These are phyloP conservation scores for Atethmia centrago DNA, from an alignment of 2,888 invertebrate genomes.

Conservation along the genomic window DNA sequence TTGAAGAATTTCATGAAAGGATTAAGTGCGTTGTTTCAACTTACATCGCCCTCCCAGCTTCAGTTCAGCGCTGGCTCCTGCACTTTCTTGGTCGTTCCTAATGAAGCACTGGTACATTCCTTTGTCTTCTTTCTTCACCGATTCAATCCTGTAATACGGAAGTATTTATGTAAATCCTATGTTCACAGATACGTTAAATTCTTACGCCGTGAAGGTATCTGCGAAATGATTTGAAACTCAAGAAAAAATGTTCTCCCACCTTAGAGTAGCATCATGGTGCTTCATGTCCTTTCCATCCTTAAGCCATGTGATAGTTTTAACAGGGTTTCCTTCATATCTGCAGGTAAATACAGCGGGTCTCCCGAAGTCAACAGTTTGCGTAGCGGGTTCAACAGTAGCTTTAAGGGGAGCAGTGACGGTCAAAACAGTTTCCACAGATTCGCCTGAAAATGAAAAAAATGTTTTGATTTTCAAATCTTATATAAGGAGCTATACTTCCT, in stretches of 20 bases:
- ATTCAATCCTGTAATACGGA: slow-evolving; percentile 92
- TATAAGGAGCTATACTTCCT: not conserved
- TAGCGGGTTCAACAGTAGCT: slow-evolving; percentile 96
- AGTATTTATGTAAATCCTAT: not conserved
- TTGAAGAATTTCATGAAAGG: not conserved
- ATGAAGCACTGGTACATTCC: slow-evolving; percentile 99
- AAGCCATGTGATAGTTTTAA: slow-evolving; percentile 97
- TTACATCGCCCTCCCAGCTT: slow-evolving; percentile 97
- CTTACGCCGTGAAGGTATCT: not conserved
- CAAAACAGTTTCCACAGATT: slow-evolving; percentile 97
- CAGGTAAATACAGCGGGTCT: slow-evolving; percentile 98
- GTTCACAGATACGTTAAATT: not conserved
- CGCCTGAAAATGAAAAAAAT: slow-evolving; percentile 91
- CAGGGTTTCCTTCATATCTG: slow-evolving; percentile 97
- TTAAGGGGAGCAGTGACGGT: slow-evolving; percentile 97
- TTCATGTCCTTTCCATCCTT: slow-evolving; percentile 97
- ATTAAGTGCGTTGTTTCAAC: slow-evolving; percentile 67
- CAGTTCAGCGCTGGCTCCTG: slow-evolving; percentile 97
- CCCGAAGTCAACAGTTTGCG: slow-evolving; percentile 98
- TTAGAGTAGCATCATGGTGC: slow-evolving; percentile 94
- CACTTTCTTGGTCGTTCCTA: slow-evolving; percentile 97
- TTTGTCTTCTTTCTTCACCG: slow-evolving; percentile 97
- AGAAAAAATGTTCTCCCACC: slow-evolving; percentile 79
- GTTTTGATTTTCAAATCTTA: not conserved
- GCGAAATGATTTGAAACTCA: not conserved